Percentiles rank a stretch among this genome's conserved stretches.
phyloP scores from a whole-genome alignment of 2,113 vertebrate species.

The mouse (Mus musculus) region GRCm39 chr7:117759501-117760000 shows the following conservation, averaged over 20 bases:
- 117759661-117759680: neutral
- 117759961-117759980: neutral
- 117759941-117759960: neutral
- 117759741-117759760: neutral
- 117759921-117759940: neutral
- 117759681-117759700: neutral
- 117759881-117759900: neutral
- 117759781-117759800: neutral
- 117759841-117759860: neutral
- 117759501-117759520: constrained; percentile 97
- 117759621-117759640: constrained; percentile 95
- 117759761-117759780: neutral
- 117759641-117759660: constrained; percentile 47
- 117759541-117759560: constrained; percentile 94
- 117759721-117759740: neutral
- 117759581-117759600: constrained; percentile 96
- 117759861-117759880: neutral
- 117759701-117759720: constrained; percentile 10
- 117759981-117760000: neutral
- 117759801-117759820: neutral
- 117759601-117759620: constrained; percentile 98
- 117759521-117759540: constrained; percentile 96
- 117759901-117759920: neutral
- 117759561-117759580: constrained; percentile 97
- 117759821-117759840: neutral